A percentile compares a stretch with the other conserved stretches of the same genome.
These are phyloP conservation scores for Maccullochella peelii DNA, from an alignment of 2,113 vertebrate genomes.

Conservation along the genomic window DNA sequence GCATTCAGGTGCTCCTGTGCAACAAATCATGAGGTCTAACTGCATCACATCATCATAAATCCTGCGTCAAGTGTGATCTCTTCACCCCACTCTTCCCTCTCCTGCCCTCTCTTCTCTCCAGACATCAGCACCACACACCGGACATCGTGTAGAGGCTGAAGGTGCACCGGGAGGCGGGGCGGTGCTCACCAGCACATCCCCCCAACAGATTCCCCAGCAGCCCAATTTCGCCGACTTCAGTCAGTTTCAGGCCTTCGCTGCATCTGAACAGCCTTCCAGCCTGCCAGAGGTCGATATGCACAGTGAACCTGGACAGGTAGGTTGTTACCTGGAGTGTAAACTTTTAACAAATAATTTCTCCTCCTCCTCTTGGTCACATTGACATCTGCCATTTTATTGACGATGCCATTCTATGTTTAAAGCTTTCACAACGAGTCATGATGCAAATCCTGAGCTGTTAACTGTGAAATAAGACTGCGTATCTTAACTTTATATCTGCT, in stretches of 20 bases:
- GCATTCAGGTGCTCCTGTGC: not conserved
- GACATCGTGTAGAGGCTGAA: constrained; percentile 91
- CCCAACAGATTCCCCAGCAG: constrained; percentile 98
- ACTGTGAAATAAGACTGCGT: not conserved
- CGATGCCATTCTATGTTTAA: not conserved
- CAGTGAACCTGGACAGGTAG: constrained; percentile 88
- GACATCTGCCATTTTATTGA: not conserved
- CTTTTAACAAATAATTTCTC: not conserved
- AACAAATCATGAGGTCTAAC: not conserved
- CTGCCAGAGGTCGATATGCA: constrained; percentile 89
- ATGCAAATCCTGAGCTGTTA: not conserved
- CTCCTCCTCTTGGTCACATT: no score
- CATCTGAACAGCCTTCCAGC: constrained; percentile 89
- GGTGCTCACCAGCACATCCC: constrained; percentile 92
- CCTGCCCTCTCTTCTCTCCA: constrained; percentile 51
- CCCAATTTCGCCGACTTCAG: constrained; percentile 99
- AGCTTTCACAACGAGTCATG: not conserved
- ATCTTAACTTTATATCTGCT: not conserved
- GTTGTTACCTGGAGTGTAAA: constrained; percentile 15
- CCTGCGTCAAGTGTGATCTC: not conserved
- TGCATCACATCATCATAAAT: not conserved
- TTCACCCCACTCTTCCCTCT: not conserved
- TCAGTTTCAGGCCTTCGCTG: constrained; percentile 95
- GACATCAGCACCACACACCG: constrained; percentile 86
- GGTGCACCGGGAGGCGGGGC: constrained; percentile 86